phyloP scores from a whole-genome alignment of 2,888 invertebrate species.

The Phaedon cochleariae region DNA sequence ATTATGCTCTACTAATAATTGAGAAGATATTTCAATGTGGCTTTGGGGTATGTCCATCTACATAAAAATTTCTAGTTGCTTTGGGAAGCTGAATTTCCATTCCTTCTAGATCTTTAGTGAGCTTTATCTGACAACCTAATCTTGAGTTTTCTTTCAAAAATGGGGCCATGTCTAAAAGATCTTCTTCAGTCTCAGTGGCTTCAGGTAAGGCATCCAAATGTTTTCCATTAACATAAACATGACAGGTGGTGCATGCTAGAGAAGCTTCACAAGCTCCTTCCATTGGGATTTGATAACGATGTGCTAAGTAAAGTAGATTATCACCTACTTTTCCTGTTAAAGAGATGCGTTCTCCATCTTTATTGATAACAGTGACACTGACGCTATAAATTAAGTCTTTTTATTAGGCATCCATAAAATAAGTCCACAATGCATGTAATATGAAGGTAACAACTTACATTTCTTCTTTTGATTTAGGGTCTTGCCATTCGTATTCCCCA shows the following conservation, averaged over 20 bases:
- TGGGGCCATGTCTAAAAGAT: constrained; percentile 95
- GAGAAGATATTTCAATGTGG: constrained; percentile 74
- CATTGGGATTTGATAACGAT: constrained; percentile 90
- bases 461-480: constrained; percentile 90
- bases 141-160: constrained; percentile 95
- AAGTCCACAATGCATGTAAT: too few species aligned
- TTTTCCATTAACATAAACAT: constrained; percentile 87
- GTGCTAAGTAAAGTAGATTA: constrained; percentile 92
- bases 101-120: constrained; percentile 89
- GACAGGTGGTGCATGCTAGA: constrained; percentile 97
- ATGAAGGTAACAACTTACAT: constrained; percentile 84
- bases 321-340: constrained; percentile 96
- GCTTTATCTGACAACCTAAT: constrained; percentile 91
- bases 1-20: too few species aligned
- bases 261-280: constrained; percentile 99
- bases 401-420: too few species aligned
- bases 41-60: constrained; percentile 95
- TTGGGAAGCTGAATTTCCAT: constrained; percentile 82
- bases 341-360: constrained; percentile 78
- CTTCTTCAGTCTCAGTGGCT: constrained; percentile 94
- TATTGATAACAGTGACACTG: constrained; percentile 84
- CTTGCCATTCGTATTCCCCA: constrained; percentile 92
- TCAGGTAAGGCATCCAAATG: constrained; percentile 77
- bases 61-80: constrained; percentile 95
- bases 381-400: constrained; percentile 69